Evolutionary conservation across 2,113 vertebrate species (phyloP), one percentile per base, ranked within the genome.

Genomic region (Eptesicus fuscus): DNA sequence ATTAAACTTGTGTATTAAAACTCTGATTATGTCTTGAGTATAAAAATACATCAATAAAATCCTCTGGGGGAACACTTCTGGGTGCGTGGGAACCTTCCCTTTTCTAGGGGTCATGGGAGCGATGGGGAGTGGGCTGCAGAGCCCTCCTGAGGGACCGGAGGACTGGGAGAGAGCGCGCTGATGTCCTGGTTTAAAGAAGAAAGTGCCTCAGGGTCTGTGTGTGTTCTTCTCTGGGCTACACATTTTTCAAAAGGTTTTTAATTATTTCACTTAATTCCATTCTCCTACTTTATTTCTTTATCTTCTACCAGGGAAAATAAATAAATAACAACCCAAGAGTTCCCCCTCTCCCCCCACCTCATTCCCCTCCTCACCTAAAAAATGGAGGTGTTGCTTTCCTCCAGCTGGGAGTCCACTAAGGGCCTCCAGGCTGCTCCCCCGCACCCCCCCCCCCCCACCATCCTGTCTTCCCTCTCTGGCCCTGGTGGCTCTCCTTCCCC

Each of bases 101-200:
- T 61, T 78, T 80, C 69, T 12, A 9, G 91, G 65, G 61, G 90
- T 67, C 69, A 44, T 16, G 20, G 1, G 78, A 10, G 71, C 7
- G 0, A 12, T 0, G 4, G n/a, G 63, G 22, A 12, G 8, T 22
- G 0, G 9, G 23, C 23, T 30, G 2, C 37, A 11, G 44, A 0
- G 42, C 65, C 30, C 49, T 65, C 44, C 30, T 17, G 6, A 22
- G 78, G 10, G 83, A 35, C 84, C 23, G 2, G 12, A 25, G 23
- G 22, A 28, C 59, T 1, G 20, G 88, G 63, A 16, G 4, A 14
- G 42, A 16, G 77, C 7, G 28, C 0, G 42, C 1, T 5, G 32
- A 6, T 4, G 51, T 11, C 42, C 9, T 5, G 23, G 59, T 47
- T 51, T 28, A n/a, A 53, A 59, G 61, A 25, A 63, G 71, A 67